Conservation (phyloP, 2,888 invertebrate species). For the Idaea straminata region DNA sequence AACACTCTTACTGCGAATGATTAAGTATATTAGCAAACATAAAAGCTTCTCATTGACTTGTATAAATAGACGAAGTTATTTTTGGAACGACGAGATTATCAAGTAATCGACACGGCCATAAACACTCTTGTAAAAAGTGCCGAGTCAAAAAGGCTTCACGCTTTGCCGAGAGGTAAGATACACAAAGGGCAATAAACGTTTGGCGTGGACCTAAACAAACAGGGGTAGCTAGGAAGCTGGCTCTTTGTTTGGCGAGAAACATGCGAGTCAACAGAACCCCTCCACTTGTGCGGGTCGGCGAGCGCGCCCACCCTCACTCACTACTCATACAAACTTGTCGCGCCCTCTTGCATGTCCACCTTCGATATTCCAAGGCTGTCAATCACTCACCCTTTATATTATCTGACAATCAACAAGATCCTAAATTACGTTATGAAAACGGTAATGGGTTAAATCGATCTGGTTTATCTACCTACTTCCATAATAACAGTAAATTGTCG, state of each 20-base stretch:
- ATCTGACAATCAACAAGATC: background rate
- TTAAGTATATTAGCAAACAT: conserved; percentile 35
- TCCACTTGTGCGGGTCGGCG: conserved; percentile 37
- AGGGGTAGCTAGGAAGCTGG: conserved; percentile 79
- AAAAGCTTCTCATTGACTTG: conserved; percentile 30
- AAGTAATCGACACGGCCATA: conserved; percentile 65
- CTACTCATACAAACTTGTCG: conserved; percentile 33
- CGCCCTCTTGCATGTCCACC: conserved; percentile 35
- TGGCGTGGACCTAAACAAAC: conserved; percentile 77
- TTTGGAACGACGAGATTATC: conserved; percentile 31
- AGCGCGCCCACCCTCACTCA: conserved; percentile 34
- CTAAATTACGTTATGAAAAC: background rate
- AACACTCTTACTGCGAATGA: conserved; percentile 38
- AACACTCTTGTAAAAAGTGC: conserved; percentile 75
- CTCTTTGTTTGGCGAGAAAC: conserved; percentile 76
- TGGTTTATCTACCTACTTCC: conserved; percentile 4
- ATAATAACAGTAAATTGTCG: conserved; percentile 15
- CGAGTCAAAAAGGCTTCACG: conserved; percentile 78
- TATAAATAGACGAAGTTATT: conserved; percentile 36
- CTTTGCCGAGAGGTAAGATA: conserved; percentile 72
- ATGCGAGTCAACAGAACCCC: conserved; percentile 68
- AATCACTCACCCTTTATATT: conserved; percentile 38
- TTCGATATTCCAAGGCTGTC: conserved; percentile 46
- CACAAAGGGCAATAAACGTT: conserved; percentile 78
- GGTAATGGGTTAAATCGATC: conserved; percentile 17